A percentile compares a stretch with the other conserved stretches of the same genome.
Conservation (phyloP, 2,797 vertebrate genomes). For the Lepidocolaptes lacrymiger region DNA sequence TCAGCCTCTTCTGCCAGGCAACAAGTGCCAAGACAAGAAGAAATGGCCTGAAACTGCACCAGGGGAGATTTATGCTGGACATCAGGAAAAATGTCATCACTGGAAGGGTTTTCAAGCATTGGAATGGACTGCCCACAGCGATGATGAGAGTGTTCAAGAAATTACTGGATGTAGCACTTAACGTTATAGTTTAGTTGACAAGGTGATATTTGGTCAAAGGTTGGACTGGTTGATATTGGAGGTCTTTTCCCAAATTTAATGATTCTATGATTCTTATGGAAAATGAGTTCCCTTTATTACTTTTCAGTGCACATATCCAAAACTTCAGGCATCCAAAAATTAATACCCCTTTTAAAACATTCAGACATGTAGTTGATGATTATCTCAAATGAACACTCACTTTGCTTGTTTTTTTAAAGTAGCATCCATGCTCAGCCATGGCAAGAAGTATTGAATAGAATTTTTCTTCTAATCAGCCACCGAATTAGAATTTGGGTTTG, state of each 20-base stretch:
- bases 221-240: too few relatives aligned
- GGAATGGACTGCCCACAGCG: not conserved
- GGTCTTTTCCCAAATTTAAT: not conserved
- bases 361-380: not conserved
- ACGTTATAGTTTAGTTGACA: not conserved
- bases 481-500: not conserved
- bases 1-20: fast-evolving
- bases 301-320: not conserved
- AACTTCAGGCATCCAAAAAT: not conserved
- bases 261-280: not conserved
- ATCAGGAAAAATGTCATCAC: not conserved
- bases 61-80: not conserved
- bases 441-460: not conserved
- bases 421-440: not conserved
- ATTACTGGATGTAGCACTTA: not conserved
- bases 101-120: not conserved
- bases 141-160: not conserved
- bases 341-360: not conserved
- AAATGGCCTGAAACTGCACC: not conserved
- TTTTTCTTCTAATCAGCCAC: not conserved
- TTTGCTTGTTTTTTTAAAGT: not conserved
- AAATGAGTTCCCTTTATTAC: not conserved
- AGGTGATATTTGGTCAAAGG: not conserved
- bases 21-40: not conserved
- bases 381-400: not conserved